Evolutionary conservation across 92 coral and sea anemone genomes (phyloP), one percentile per base, ranked within the genome.

Genomic region (Siderastrea radians): DNA sequence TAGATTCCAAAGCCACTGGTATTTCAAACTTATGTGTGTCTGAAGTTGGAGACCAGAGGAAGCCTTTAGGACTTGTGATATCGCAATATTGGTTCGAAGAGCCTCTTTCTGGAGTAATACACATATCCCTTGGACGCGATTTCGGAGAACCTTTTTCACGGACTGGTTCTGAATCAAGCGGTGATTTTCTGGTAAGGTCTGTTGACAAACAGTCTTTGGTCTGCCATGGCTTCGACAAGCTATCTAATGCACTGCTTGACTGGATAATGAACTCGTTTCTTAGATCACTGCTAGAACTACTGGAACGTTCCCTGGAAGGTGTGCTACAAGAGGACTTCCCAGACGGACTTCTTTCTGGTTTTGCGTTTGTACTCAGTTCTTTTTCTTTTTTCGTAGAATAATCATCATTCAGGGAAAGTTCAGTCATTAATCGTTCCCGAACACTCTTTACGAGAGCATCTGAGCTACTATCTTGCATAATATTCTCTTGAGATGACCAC

Each of bases 401-500:
- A 55, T 46, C 78, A 50, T 71, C 17, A 47, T 9, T 17, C 16
- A 46, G 47, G 58, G 78, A 70, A 38, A 69, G 57, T 8, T 55
- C 85, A 54, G 85, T 26, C 46, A n/a, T n/a, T n/a, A 65, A 14
- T 43, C 63, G 73, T 38, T 80, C 84, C 10, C 66, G 84, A 44
- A 19, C 69, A 7, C 16, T 58, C 57, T 57, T 44, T 26, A 6
- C 17, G 15, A 15, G 69, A 57, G 57, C 68, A 58, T 54, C n/a
- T 47, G 57, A 58, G 69, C 78, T 68, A 38, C 44, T 69, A 17
- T 57, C 69, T 71, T 68, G 60, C 16, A 16, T 13, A 1, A 88
- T 61, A 79, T 84, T 88, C 66, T 84, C 95, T 79, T 84, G 73
- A 63, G 90, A 84, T 7, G 95, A 11, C 90, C 92, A 92, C 52